These are phyloP conservation scores for Tetropium fuscum DNA, from an alignment of 2,888 invertebrate genomes.

Conservation along the genomic window DNA sequence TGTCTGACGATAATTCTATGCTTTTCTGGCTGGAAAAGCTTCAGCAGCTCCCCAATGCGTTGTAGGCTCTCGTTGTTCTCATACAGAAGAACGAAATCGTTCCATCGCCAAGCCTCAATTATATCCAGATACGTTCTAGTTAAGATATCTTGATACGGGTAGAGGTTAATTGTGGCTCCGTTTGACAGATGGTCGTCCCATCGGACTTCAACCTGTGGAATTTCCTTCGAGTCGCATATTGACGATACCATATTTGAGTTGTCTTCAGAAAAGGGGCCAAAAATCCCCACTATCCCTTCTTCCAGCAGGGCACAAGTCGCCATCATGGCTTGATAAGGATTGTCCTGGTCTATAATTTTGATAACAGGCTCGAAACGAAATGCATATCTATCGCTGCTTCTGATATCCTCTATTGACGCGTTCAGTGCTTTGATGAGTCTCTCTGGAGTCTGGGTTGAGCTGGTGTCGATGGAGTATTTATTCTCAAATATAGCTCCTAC, in stretches of 20 bases:
- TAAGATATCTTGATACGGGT: constrained; percentile 83
- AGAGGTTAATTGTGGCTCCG: constrained; percentile 89
- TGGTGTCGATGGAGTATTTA: no score
- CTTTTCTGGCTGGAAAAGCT: constrained; percentile 64
- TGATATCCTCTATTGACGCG: no score
- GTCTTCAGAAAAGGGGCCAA: constrained; percentile 72
- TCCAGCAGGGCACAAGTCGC: constrained; percentile 66
- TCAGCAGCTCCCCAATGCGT: constrained; percentile 68
- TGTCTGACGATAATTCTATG: constrained; percentile 65
- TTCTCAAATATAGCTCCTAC: no score
- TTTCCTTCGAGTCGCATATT: constrained; percentile 74
- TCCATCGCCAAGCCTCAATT: constrained; percentile 82
- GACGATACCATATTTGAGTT: constrained; percentile 74
- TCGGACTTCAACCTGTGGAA: constrained; percentile 74
- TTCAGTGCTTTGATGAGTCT: no score
- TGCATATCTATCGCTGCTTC: no score
- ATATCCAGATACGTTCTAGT: constrained; percentile 76
- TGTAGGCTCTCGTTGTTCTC: constrained; percentile 71
- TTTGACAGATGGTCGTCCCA: constrained; percentile 75
- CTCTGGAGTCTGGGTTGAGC: no score
- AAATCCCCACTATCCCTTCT: constrained; percentile 71
- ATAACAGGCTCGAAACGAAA: constrained; percentile 29
- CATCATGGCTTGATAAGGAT: constrained; percentile 63
- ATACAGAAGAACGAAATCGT: constrained; percentile 88
- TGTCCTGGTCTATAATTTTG: constrained; percentile 57